A percentile compares a stretch with the other conserved stretches of the same genome.
phyloP scores from a whole-genome alignment of 2,113 vertebrate genomes.

The Beaufortia kweichowensis region DNA sequence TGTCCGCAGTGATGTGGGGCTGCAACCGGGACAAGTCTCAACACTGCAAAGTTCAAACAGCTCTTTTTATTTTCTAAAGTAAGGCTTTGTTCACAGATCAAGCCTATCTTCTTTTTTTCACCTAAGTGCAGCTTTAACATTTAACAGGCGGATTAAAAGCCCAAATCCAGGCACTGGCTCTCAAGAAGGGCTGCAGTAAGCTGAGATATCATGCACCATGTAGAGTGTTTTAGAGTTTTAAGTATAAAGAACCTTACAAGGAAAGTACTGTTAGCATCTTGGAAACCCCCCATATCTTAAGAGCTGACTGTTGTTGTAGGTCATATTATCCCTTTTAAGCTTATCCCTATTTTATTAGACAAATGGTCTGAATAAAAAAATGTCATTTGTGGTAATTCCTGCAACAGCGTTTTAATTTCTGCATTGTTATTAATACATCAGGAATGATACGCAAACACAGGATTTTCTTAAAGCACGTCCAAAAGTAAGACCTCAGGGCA shows the following conservation, averaged over 20 bases:
- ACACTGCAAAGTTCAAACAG: slow-evolving; percentile 77
- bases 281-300: slow-evolving; percentile 13
- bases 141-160: slow-evolving; percentile 80
- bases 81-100: slow-evolving; percentile 79
- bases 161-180: slow-evolving; percentile 73
- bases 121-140: slow-evolving; percentile 74
- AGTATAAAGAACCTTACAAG: slow-evolving; percentile 37
- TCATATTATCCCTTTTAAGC: background rate
- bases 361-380: background rate
- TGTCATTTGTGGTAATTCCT: background rate
- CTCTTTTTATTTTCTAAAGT: slow-evolving; percentile 76
- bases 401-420: slow-evolving; percentile 7
- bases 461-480: slow-evolving; percentile 25
- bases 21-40: slow-evolving; percentile 75
- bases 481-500: slow-evolving; percentile 11
- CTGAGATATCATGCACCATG: slow-evolving; percentile 58
- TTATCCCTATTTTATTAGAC: background rate
- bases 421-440: background rate
- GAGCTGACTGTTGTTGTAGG: background rate
- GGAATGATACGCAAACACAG: background rate
- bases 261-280: slow-evolving; percentile 28
- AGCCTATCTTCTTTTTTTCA: slow-evolving; percentile 65
- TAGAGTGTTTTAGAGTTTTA: slow-evolving; percentile 43
- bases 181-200: slow-evolving; percentile 71
- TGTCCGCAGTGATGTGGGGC: slow-evolving; percentile 74